phyloP scores from a whole-genome alignment of 2,113 vertebrate species.

The Cynopterus brachyotis region DNA sequence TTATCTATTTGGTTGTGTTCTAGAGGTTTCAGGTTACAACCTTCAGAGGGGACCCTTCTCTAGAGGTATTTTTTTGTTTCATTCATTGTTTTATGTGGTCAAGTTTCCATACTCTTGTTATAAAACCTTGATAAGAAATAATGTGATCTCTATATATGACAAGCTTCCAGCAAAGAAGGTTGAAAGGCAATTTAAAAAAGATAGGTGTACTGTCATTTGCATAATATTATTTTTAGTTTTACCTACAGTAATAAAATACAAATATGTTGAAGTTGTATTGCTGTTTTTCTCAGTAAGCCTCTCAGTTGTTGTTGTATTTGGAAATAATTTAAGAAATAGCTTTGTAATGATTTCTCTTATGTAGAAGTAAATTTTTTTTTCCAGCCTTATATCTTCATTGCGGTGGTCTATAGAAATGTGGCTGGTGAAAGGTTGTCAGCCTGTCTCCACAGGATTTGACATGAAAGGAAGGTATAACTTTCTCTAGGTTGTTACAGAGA shows the following conservation, averaged over 20 bases:
- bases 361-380: background rate
- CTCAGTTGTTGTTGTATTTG: background rate
- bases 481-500: background rate
- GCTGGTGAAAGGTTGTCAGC: background rate
- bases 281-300: background rate
- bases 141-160: background rate
- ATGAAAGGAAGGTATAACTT: background rate
- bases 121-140: background rate
- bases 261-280: background rate
- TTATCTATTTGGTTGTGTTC: background rate
- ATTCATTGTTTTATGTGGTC: background rate
- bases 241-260: background rate
- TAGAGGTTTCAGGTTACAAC: background rate
- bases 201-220: background rate
- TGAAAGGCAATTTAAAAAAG: background rate
- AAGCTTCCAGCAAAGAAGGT: background rate
- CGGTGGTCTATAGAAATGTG: background rate
- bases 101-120: background rate
- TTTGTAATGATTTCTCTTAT: background rate
- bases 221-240: background rate
- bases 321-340: background rate
- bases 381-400: background rate
- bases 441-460: background rate
- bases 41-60: background rate
- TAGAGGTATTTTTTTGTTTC: background rate